These are phyloP conservation scores for Petroica traversi DNA, from an alignment of 2,113 vertebrate species.

Conservation along the genomic window DNA sequence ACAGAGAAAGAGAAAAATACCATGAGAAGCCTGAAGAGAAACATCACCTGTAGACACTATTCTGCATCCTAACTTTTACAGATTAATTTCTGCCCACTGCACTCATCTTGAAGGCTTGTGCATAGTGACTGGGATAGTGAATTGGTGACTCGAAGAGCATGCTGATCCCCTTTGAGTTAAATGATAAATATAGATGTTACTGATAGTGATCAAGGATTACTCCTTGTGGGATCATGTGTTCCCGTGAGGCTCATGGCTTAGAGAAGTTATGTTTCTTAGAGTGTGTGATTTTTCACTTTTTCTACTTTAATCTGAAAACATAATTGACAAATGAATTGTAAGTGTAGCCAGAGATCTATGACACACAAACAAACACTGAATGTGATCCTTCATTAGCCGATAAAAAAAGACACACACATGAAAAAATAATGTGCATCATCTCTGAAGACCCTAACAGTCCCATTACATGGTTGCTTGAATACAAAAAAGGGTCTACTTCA, in stretches of 20 bases:
- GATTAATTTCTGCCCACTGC: background rate
- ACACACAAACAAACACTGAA: background rate
- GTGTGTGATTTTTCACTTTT: background rate
- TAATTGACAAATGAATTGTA: background rate
- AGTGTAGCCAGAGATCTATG: background rate
- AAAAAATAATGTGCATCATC: background rate
- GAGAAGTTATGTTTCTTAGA: background rate
- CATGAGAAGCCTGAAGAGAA: background rate
- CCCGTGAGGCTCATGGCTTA: rapidly evolving
- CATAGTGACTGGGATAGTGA: background rate
- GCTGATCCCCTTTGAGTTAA: background rate
- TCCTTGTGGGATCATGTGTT: background rate
- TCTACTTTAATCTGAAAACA: background rate
- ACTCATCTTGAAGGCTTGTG: background rate
- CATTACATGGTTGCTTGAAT: rapidly evolving
- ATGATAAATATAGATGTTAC: background rate
- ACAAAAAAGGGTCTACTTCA: background rate
- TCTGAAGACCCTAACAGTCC: background rate
- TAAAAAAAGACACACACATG: background rate
- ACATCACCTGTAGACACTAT: background rate
- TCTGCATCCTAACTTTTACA: background rate
- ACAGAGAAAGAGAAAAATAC: background rate
- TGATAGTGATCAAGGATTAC: background rate
- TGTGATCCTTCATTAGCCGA: background rate
- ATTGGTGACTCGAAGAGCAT: background rate